Evolutionary conservation across 1,140 invertebrate species (phyloP), one percentile per base, ranked within the genome.

Genomic region (Cyclargus thomasi): DNA sequence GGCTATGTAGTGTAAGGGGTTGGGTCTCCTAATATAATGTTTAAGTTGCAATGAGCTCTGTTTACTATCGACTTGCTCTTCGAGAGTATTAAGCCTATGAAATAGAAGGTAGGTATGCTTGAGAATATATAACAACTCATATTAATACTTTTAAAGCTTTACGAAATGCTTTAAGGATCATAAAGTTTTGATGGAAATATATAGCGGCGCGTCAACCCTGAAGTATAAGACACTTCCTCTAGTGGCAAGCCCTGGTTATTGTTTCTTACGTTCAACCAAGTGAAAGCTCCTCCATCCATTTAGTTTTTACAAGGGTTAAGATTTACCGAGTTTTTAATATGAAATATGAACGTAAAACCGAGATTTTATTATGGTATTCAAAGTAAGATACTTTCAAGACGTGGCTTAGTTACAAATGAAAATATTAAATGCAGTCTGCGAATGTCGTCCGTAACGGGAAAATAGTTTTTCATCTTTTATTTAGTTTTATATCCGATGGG

Each of bases 261-360:
- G 69, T 74, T 74, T 74, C 65, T 76, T 71, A 67, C 68, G 72
- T 79, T 77, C 72, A 77, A 74, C 70, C 22, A 67, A 71, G 67
- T 74, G 65, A 71, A 65, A 71, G 73, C 66, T 73, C 71, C 72
- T 74, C 72, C 66, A 74, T 79, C 73, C 73, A 74, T 77, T 75
- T 74, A 71, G 69, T 76, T 76, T 70, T 70, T 23, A 59, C 67
- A 69, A 69, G 70, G 65, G 70, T 67, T 74, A 69, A 70, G 67
- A 70, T 65, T 62, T 67, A 47, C 63, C 63, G 53, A 53, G 55
- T 57, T 29, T 67, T 59, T 59, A 59, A 59, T 59, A 21, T 59
- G 55, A 59, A 59, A 59, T 59, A 59, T 59, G 55, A 59, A 59
- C 55, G 55, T 59, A 59, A 59, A 59, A 59, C 55, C 16, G 35